A percentile compares a stretch with the other conserved stretches of the same genome.
Evolutionary conservation across 2,797 vertebrate genomes (phyloP).

Genomic region (Premnoplex brunnescens): DNA sequence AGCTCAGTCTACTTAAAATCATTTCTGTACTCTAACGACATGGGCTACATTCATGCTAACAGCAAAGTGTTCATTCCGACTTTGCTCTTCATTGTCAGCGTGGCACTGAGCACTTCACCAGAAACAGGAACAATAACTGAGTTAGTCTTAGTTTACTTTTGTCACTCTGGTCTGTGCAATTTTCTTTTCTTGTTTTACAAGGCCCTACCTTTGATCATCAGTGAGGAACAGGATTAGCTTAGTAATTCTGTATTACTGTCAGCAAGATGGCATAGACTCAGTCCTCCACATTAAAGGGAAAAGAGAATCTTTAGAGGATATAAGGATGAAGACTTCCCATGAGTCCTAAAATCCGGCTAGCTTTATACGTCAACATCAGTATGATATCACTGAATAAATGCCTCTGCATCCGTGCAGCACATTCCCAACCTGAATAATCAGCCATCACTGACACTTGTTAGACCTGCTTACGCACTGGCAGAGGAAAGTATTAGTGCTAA

Average conservation of each 20-base stretch:
- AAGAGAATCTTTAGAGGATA: neutral
- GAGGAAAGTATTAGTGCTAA: neutral
- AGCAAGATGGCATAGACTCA: neutral
- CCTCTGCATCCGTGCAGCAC: neutral
- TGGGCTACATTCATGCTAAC: conserved; percentile 31
- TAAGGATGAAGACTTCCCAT: neutral
- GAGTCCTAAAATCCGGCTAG: neutral
- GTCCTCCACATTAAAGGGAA: neutral
- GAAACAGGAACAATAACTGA: conserved; percentile 39
- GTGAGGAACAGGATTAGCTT: conserved; percentile 15
- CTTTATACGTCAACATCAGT: neutral
- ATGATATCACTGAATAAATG: neutral
- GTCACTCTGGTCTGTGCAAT: conserved; percentile 64
- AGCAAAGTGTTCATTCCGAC: conserved; percentile 14
- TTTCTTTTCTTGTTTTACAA: conserved; percentile 11
- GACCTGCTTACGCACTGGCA: neutral
- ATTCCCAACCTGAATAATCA: neutral
- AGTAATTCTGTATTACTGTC: conserved; percentile 49
- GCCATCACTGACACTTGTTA: neutral
- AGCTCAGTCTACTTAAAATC: conserved; percentile 70
- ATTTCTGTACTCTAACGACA: conserved; percentile 69
- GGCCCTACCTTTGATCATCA: conserved; percentile 42
- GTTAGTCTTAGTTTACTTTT: conserved; percentile 84
- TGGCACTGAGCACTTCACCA: conserved; percentile 1
- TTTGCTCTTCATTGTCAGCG: conserved; percentile 31